Evolutionary conservation across 2,888 invertebrate species (phyloP).

Genomic region (Andrena fulva): DNA sequence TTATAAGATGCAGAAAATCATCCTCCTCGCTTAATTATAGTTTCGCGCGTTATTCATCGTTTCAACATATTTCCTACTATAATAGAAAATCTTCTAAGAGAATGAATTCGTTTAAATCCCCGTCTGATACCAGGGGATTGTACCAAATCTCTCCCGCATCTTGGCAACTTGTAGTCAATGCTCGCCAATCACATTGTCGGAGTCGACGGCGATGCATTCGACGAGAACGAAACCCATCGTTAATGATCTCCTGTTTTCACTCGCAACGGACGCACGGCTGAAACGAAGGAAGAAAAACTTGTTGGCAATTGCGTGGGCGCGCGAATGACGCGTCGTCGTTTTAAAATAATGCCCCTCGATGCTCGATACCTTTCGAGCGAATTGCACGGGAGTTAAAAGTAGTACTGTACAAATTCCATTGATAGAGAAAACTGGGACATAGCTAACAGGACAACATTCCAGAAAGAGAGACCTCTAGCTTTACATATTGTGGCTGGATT

Average conservation of each 20-base stretch:
- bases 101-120: slow-evolving; percentile 76
- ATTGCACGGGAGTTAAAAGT: background rate
- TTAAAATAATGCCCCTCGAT: background rate
- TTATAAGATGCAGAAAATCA: slow-evolving; percentile 30
- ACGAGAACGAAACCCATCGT: slow-evolving; percentile 59
- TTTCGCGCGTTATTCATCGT: slow-evolving; percentile 39
- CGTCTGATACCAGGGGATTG: slow-evolving; percentile 77
- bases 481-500: slow-evolving; percentile 34
- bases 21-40: slow-evolving; percentile 28
- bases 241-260: slow-evolving; percentile 30
- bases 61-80: slow-evolving; percentile 40
- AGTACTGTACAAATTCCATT: slow-evolving; percentile 74
- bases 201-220: slow-evolving; percentile 16
- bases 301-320: background rate
- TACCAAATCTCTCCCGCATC: slow-evolving; percentile 81
- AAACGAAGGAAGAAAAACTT: slow-evolving; percentile 41
- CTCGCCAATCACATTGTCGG: slow-evolving; percentile 38
- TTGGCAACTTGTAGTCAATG: slow-evolving; percentile 68
- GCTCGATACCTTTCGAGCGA: background rate
- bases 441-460: slow-evolving; percentile 73
- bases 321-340: background rate
- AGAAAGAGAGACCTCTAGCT: slow-evolving; percentile 50
- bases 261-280: slow-evolving; percentile 34
- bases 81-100: slow-evolving; percentile 42
- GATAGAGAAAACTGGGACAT: slow-evolving; percentile 80